Base-by-base conservation (phyloP, 2,888 invertebrate genomes). In the Dynastes tityus region DNA sequence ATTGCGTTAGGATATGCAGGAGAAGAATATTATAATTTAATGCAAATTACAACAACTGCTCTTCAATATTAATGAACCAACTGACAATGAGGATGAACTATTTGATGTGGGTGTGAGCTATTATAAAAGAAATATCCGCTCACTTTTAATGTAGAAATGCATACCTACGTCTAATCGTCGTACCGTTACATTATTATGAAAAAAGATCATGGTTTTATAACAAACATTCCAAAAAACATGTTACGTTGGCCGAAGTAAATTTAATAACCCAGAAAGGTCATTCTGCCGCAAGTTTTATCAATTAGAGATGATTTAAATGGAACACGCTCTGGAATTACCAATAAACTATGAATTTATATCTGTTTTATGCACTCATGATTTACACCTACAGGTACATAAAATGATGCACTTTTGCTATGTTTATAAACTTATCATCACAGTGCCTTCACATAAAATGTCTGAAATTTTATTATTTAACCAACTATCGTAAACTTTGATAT, bases 61-160 rank as follows among this genome's bases (percentile, higher is more conserved):
- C 55, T 32, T 76, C 53, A 65, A 53, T 64, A 64, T 76, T 76
- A 76, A 76, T 53, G 65, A 65, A 55, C 27, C 53, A 55, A 37
- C 65, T 67, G 67, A 76, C 76, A 76, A 64, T 76, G 65, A 71
- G 22, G 70, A 63, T 53, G 76, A 65, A 65, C 76, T 76, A 76
- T 76, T 76, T 67, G 58, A 53, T 51, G 76, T 76, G 53, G 76
- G 76, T 76, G 76, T 73, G 58, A 16, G 16, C 55, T 40, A 37
- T 32, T 58, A 45, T 45, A 45, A 45, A 58, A 58, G 55, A 73
- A 45, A 22, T 58, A 58, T 73, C 73, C 73, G 73, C 61, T 73
- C 73, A 73, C 73, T 73, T 73, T 73, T 73, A 58, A 73, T 40
- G 37, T 73, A 58, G 58, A 73, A 61, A 11, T 73, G 73, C 61